Percentiles rank a stretch among this genome's conserved stretches.
Conservation (phyloP, 2,888 invertebrate species). For the Arge pagana region DNA sequence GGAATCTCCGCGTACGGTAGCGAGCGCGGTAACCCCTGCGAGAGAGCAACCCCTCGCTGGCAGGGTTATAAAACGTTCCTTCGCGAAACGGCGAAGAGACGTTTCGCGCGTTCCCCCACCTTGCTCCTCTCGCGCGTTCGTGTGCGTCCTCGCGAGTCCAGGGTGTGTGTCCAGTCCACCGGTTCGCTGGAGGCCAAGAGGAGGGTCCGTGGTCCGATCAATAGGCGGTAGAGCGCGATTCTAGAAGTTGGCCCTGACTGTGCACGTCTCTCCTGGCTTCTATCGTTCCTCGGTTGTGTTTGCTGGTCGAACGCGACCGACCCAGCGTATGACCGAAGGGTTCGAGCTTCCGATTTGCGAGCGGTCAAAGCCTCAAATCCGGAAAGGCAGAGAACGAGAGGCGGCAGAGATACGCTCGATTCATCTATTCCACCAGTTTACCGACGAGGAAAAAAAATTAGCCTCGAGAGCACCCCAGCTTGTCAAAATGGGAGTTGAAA, state of each 20-base stretch:
- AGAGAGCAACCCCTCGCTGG: too few species aligned
- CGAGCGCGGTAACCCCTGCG: too few species aligned
- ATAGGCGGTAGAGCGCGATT: conserved; percentile 57
- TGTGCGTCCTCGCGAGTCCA: conserved; percentile 23
- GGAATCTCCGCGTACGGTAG: too few species aligned
- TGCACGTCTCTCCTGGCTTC: conserved; percentile 17
- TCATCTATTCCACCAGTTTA: too few species aligned
- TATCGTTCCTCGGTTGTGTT: conserved; percentile 10
- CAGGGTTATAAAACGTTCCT: conserved; percentile 20
- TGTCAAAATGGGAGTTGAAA: too few species aligned
- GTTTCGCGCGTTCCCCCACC: conserved; percentile 15
- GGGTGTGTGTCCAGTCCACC: conserved; percentile 53
- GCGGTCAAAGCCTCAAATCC: too few species aligned
- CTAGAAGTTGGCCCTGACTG: conserved; percentile 53
- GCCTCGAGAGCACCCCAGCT: too few species aligned
- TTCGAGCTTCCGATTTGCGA: too few species aligned
- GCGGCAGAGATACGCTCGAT: too few species aligned
- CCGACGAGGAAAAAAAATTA: too few species aligned
- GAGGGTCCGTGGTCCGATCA: conserved; percentile 52
- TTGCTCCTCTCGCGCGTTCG: conserved; percentile 12
- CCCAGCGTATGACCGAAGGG: too few species aligned
- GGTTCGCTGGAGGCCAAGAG: conserved; percentile 54
- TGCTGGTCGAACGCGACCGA: conserved; percentile 11
- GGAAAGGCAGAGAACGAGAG: too few species aligned
- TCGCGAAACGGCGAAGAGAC: conserved; percentile 18